Evolutionary conservation across 2,888 invertebrate species (phyloP).

Genomic region (Caenorhabditis auriculariae): DNA sequence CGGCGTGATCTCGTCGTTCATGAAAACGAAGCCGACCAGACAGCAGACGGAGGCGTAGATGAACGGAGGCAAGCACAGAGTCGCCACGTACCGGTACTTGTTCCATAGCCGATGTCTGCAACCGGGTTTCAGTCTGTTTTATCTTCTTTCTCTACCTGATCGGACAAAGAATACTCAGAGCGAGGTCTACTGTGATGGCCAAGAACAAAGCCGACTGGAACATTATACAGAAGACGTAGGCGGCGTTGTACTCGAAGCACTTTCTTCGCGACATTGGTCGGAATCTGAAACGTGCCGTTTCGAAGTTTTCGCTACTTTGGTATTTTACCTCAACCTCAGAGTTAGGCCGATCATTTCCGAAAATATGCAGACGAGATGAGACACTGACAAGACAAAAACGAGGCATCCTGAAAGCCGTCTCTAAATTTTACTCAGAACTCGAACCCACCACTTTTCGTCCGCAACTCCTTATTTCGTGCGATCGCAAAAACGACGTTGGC

Average conservation of each 20-base stretch:
- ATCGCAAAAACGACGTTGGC: conserved; percentile 21
- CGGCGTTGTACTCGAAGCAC: conserved; percentile 22
- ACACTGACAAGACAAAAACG: conserved; percentile 7
- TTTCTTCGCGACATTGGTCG: conserved; percentile 9
- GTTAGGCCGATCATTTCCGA: conserved; percentile 10
- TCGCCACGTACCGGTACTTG: conserved; percentile 13
- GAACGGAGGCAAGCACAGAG: conserved; percentile 14
- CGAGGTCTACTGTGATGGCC: conserved; percentile 15
- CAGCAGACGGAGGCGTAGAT: conserved; percentile 8
- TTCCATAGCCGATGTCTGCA: conserved; percentile 29
- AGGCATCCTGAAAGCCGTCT: conserved; percentile 10
- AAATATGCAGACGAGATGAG: conserved; percentile 21
- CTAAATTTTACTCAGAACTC: not conserved
- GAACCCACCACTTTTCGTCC: conserved; percentile 21
- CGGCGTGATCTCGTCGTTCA: conserved; percentile 21
- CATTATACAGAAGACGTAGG: conserved; percentile 12
- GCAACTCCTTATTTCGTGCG: conserved; percentile 14
- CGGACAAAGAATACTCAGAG: conserved; percentile 19
- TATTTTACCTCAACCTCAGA: conserved; percentile 8
- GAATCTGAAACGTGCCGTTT: conserved; percentile 9
- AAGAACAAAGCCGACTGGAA: conserved; percentile 21
- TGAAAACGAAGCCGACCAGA: conserved; percentile 9
- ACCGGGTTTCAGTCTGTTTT: not conserved
- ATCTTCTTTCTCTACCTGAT: conserved; percentile 10
- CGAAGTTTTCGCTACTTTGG: not conserved